Evolutionary conservation across 1,140 invertebrate genomes (phyloP), one percentile per base, ranked within the genome.

Genomic region (Hormaphis cornu): DNA sequence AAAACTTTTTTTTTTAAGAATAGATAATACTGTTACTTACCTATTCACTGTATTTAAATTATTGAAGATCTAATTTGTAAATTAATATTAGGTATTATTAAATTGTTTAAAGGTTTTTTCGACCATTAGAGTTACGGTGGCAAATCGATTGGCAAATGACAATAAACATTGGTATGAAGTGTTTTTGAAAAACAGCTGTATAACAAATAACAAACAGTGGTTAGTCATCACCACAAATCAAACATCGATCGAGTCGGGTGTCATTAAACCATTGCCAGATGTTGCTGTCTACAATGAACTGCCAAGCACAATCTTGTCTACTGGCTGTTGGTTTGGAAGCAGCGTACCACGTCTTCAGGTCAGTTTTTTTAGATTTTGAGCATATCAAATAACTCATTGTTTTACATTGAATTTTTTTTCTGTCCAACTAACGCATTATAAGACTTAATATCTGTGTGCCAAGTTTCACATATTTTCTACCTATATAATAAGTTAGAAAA

Each of bases 181-280:
- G 0, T 78, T 89, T 35, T 80, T 81, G 0, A 75, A 78, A 1
- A 85, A 84, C 76, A 91, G 93, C 78, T 89, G 88, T 70, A 89
- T 88, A 8, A 93, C 90, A 30, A 89, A 90, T 66, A 89, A 88
- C 75, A 91, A 93, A 73, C 90, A 96, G 76, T 97, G 93, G 93
- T 84, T 93, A 71, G 80, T 89, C 9, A 80, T 93, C 0, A 88
- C 94, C 84, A 81, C 83, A 83, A 71, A 69, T 76, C 53, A 1
- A 56, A 72, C 0, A 56, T 8, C 72, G 59, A 24, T 74, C 73
- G 71, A 74, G 30, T 76, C 95, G 0, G 88, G 85, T 82, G 81
- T 95, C 35, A 77, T 91, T 3, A 93, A 97, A 78, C 93, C 97
- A 77, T 80, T 93, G 26, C 89, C 91, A 37, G 87, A 84, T 24